Percentiles rank a stretch among this genome's conserved stretches.
Evolutionary conservation across 2,113 vertebrate species (phyloP).

Genomic region (Pungitius pungitius): DNA sequence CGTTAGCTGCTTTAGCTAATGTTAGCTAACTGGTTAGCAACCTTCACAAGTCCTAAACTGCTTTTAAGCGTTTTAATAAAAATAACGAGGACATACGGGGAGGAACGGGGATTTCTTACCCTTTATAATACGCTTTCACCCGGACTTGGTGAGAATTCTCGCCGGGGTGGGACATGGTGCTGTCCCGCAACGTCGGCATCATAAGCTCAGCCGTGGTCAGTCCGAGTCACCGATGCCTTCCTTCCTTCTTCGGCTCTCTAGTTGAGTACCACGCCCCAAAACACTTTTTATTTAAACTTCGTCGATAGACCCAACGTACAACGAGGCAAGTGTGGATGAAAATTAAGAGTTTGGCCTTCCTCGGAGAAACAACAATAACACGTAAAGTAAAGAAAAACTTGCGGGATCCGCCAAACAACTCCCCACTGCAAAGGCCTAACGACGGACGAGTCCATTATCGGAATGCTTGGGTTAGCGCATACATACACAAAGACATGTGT

Average conservation of each 20-base stretch:
- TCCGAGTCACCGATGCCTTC: conserved; percentile 62
- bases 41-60: conserved; percentile 20
- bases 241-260: conserved; percentile 52
- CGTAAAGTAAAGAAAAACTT: conserved; percentile 75
- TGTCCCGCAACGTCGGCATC: conserved; percentile 97
- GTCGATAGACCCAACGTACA: conserved; percentile 17
- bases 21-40: conserved; percentile 58
- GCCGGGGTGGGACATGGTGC: conserved; percentile 89
- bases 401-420: conserved; percentile 76
- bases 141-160: conserved; percentile 88
- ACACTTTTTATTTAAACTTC: conserved; percentile 30
- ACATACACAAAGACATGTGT: not conserved
- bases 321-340: conserved; percentile 6
- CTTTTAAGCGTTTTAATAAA: not conserved
- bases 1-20: conserved; percentile 54
- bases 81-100: not conserved
- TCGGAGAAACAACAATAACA: conserved; percentile 48
- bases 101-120: conserved; percentile 77
- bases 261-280: conserved; percentile 55
- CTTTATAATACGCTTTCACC: conserved; percentile 93
- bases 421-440: conserved; percentile 80
- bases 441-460: conserved; percentile 71
- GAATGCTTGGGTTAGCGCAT: conserved; percentile 63
- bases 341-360: not conserved
- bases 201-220: conserved; percentile 70